phyloP scores from a whole-genome alignment of 1,140 invertebrate genomes.

The fruit fly (Drosophila melanogaster) region Release_6_plus_ISO1_MT NC_004354.4:13540001-13540500 shows the following conservation, averaged over 20 bases:
- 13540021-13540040: constrained; percentile 43
- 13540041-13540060: constrained; percentile 79
- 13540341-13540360: constrained; percentile 72
- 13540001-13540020: background rate
- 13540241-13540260: constrained; percentile 77
- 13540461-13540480: constrained; percentile 52
- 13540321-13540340: constrained; percentile 81
- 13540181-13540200: too few relatives aligned
- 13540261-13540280: constrained; percentile 78
- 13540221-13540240: background rate
- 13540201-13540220: background rate
- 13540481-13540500: constrained; percentile 21
- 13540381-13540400: constrained; percentile 33
- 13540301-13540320: constrained; percentile 83
- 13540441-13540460: constrained; percentile 28
- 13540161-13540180: background rate
- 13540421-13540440: constrained; percentile 20
- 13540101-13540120: constrained; percentile 44
- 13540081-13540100: constrained; percentile 67
- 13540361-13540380: constrained; percentile 11
- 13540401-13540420: constrained; percentile 20
- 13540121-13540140: constrained; percentile 33
- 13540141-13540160: constrained; percentile 21
- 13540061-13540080: constrained; percentile 64
- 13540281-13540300: constrained; percentile 76